Percentiles rank a stretch among this genome's conserved stretches.
Evolutionary conservation across 1,140 invertebrate species (phyloP).

Genomic region (Drosophila subpulchrella): DNA sequence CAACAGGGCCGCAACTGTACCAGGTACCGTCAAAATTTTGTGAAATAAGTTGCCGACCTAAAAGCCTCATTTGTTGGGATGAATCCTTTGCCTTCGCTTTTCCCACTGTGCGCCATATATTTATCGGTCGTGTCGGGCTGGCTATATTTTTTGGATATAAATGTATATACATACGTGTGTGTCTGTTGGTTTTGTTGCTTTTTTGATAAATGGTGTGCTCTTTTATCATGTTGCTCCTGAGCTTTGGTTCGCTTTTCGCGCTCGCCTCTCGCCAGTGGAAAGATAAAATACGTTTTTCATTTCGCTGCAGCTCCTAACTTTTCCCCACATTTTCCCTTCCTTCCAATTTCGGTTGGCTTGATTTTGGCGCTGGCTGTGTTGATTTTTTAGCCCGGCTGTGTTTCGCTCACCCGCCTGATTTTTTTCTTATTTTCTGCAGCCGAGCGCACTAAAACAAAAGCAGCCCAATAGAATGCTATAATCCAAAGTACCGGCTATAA

Average conservation of each 20-base stretch:
- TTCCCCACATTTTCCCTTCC: constrained; percentile 10
- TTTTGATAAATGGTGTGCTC: constrained; percentile 81
- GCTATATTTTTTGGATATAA: constrained; percentile 63
- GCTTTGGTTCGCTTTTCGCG: constrained; percentile 69
- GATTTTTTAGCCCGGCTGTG: constrained; percentile 64
- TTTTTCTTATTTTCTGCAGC: constrained; percentile 67
- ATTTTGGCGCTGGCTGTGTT: constrained; percentile 56
- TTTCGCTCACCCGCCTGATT: constrained; percentile 31
- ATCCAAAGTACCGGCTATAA: background rate
- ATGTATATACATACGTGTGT: constrained; percentile 17
- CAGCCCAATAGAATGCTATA: constrained; percentile 2
- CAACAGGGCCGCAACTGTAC: constrained; percentile 25
- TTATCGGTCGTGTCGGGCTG: constrained; percentile 40
- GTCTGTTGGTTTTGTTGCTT: constrained; percentile 50
- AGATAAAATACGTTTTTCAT: constrained; percentile 83
- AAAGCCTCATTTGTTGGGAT: constrained; percentile 25
- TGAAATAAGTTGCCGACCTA: constrained; percentile 18
- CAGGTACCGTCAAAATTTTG: constrained; percentile 51
- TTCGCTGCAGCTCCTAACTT: constrained; percentile 70
- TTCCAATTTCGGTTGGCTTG: constrained; percentile 39
- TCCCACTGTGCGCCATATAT: constrained; percentile 69
- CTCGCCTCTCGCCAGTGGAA: constrained; percentile 66
- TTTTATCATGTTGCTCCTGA: constrained; percentile 81
- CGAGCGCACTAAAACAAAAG: constrained; percentile 62
- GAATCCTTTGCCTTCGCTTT: constrained; percentile 3